A percentile compares a stretch with the other conserved stretches of the same genome.
Evolutionary conservation across 2,113 vertebrate species (phyloP).

Genomic region (Cryptoleucopteryx plumbea): DNA sequence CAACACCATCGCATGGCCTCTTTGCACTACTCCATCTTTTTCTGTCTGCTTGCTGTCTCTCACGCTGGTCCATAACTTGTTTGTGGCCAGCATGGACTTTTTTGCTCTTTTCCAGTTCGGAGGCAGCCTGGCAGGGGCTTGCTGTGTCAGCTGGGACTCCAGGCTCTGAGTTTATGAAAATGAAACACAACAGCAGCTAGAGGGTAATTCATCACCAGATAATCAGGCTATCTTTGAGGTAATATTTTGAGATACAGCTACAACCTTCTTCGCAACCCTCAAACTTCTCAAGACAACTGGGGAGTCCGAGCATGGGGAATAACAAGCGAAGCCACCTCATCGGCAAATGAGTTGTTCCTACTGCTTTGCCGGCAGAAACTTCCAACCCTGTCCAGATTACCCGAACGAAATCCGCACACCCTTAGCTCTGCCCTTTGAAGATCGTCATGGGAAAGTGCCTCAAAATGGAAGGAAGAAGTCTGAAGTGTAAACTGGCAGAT

Average conservation of each 20-base stretch:
- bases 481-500: background rate
- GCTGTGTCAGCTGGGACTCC: background rate
- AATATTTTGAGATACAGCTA: background rate
- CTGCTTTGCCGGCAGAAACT: background rate
- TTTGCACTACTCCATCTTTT: background rate
- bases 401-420: rapidly evolving
- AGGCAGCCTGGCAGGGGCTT: background rate
- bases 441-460: background rate
- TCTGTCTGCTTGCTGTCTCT: background rate
- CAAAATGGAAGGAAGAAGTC: background rate
- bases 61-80: too few species aligned
- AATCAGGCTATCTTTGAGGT: background rate
- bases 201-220: background rate
- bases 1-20: background rate
- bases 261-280: background rate
- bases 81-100: background rate
- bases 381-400: background rate
- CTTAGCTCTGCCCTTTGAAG: background rate
- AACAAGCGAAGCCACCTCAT: background rate
- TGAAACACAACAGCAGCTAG: background rate
- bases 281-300: background rate
- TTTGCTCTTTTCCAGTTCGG: background rate
- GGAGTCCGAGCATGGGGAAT: background rate
- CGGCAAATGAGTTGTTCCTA: background rate
- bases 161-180: background rate